phyloP scores from a whole-genome alignment of 2,113 vertebrate genomes.

The Electrona antarctica region DNA sequence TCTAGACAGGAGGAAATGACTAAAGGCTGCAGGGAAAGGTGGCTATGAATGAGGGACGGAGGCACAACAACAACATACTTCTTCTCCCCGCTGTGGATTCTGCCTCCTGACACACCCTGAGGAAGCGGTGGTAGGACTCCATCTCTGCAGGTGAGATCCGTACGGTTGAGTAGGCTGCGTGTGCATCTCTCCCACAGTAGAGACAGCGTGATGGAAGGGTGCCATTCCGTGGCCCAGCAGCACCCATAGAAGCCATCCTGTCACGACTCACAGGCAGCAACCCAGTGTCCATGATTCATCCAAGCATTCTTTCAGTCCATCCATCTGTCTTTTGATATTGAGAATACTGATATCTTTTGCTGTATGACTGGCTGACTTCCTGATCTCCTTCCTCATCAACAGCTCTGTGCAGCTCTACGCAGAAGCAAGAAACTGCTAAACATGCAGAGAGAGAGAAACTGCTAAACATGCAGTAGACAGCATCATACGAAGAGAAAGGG shows the following conservation, averaged over 20 bases:
- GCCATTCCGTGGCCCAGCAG: conserved; percentile 37
- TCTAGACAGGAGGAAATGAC: background rate
- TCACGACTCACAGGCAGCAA: background rate
- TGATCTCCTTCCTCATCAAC: background rate
- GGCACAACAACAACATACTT: conserved; percentile 79
- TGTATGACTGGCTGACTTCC: background rate
- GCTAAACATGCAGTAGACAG: background rate
- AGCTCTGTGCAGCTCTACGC: background rate
- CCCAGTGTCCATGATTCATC: background rate
- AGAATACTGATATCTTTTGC: too few species aligned
- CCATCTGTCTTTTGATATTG: conserved; percentile 5
- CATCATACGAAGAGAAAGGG: background rate
- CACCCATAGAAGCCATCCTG: conserved; percentile 44
- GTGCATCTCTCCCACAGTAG: conserved; percentile 70
- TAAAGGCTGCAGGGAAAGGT: background rate
- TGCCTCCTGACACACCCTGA: conserved; percentile 80
- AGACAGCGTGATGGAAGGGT: conserved; percentile 70
- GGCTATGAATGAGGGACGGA: background rate
- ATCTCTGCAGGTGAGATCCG: conserved; percentile 89
- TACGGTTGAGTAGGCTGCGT: conserved; percentile 74
- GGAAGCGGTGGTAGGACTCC: conserved; percentile 85
- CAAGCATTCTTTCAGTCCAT: background rate
- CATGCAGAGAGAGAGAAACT: background rate
- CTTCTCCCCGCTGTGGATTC: conserved; percentile 60
- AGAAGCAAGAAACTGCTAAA: background rate